phyloP scores from a whole-genome alignment of 2,888 invertebrate genomes.

The Glomeris marginata region DNA sequence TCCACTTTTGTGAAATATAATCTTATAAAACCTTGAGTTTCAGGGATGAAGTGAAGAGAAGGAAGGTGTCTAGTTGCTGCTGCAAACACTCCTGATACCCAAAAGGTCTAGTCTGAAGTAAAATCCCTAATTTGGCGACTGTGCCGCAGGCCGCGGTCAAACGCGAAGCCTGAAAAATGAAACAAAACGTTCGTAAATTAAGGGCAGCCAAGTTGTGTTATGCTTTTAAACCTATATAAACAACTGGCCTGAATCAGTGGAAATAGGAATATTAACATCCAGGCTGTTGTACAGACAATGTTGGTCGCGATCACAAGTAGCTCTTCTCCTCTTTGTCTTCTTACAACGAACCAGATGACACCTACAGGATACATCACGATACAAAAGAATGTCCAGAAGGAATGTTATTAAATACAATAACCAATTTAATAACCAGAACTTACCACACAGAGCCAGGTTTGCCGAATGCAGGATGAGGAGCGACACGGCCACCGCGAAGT shows the following conservation, averaged over 20 bases:
- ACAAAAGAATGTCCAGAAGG: neutral
- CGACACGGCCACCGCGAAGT: constrained; percentile 58
- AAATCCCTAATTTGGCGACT: constrained; percentile 60
- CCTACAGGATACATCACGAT: neutral
- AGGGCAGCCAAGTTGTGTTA: neutral
- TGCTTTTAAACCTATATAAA: neutral
- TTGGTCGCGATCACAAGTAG: constrained; percentile 22
- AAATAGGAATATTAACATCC: constrained; percentile 47
- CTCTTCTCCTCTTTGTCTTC: neutral
- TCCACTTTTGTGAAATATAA: neutral
- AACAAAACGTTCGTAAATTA: neutral
- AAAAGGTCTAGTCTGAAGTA: constrained; percentile 59
- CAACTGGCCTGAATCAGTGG: constrained; percentile 52
- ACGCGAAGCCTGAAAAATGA: constrained; percentile 48
- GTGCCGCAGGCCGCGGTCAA: constrained; percentile 53
- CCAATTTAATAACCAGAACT: constrained; percentile 36
- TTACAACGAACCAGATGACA: neutral
- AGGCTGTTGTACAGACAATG: constrained; percentile 29
- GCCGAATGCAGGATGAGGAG: constrained; percentile 44
- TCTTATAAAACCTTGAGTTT: constrained; percentile 48
- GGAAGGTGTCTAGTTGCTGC: constrained; percentile 56
- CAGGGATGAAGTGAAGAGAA: constrained; percentile 58
- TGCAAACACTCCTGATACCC: constrained; percentile 61
- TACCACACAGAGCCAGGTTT: constrained; percentile 45
- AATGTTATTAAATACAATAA: constrained; percentile 1